phyloP scores from a whole-genome alignment of 2,113 vertebrate genomes.

The Speoplatyrhinus poulsoni region DNA sequence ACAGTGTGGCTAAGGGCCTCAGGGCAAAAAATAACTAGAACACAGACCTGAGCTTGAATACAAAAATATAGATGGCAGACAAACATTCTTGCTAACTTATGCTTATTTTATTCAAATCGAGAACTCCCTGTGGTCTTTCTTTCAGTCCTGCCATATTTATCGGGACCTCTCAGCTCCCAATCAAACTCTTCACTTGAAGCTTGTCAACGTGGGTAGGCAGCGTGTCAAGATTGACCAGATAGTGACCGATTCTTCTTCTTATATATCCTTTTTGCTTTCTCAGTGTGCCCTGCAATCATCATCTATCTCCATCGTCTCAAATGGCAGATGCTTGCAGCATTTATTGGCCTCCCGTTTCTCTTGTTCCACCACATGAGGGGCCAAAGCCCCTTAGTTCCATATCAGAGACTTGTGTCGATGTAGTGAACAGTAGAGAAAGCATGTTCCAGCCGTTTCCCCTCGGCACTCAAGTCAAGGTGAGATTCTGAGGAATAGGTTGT shows the following conservation, averaged over 20 bases:
- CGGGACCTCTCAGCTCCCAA: slow-evolving; percentile 31
- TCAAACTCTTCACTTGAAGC: slow-evolving; percentile 47
- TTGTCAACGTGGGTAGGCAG: slow-evolving; percentile 72
- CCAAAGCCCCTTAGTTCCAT: too few species aligned
- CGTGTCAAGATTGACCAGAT: slow-evolving; percentile 69
- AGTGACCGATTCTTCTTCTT: slow-evolving; percentile 54
- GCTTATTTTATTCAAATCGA: slow-evolving; percentile 33
- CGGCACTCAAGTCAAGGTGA: slow-evolving; percentile 70
- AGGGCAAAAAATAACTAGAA: slow-evolving; percentile 32
- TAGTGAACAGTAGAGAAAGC: too few species aligned
- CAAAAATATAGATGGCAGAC: slow-evolving; percentile 15
- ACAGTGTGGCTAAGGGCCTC: slow-evolving; percentile 38
- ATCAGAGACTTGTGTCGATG: too few species aligned
- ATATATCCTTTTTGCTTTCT: slow-evolving; percentile 54
- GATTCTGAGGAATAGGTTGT: slow-evolving; percentile 45
- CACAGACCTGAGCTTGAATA: slow-evolving; percentile 35
- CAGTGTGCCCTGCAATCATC: slow-evolving; percentile 61
- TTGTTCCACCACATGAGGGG: not conserved
- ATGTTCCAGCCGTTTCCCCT: slow-evolving; percentile 25
- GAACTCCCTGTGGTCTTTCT: slow-evolving; percentile 12
- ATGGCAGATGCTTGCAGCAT: slow-evolving; percentile 62
- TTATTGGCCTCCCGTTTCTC: slow-evolving; percentile 47
- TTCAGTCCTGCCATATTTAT: slow-evolving; percentile 36
- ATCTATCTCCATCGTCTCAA: slow-evolving; percentile 60
- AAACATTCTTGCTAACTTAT: not conserved